Evolutionary conservation across 1,140 invertebrate genomes (phyloP), one percentile per base, ranked within the genome.

Genomic region (Trichoplusia ni): DNA sequence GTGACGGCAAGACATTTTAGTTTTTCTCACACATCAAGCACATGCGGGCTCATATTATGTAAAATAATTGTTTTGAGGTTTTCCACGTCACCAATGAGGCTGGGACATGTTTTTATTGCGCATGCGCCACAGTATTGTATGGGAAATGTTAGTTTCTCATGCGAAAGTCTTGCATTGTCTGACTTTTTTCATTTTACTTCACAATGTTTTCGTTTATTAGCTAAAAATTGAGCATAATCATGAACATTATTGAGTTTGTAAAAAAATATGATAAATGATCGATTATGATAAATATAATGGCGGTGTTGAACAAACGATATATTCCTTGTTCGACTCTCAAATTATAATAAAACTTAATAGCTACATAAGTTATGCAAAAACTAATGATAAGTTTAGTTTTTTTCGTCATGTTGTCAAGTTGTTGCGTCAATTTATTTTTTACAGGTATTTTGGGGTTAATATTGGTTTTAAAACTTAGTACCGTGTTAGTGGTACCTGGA

Each of bases 91-190:
- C 64, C 61, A 68, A 65, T 37, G 60, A 71, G 67, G 54, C 64
- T 71, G 76, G 73, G 77, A 78, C 71, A 70, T 65, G 67, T 82
- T 84, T 84, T 84, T 81, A 80, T 78, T 67, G 63, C 63, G 44
- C 68, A 56, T 73, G 63, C 63, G 62, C 63, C 63, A 16, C 69
- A 73, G 68, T 78, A 76, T 71, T 71, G 78, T 81, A 74, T 89
- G 82, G 74, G 82, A 89, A 89, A 81, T 70, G 60, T 42, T 67
- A 60, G 75, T 75, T 89, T 89, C 86, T 78, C 86, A 83, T 89
- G 86, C 81, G 86, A 86, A 86, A 84, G 80, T 82, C 75, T 63
- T 60, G 73, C 54, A 87, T 87, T 87, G 81, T 88, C 35, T 46
- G 11, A 25, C 42, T 64, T 64, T 65, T 64, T 65, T 18, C 21